Evolutionary conservation across 2,888 invertebrate species (phyloP), one percentile per base, ranked within the genome.

Genomic region (Eupithecia pulchellata): DNA sequence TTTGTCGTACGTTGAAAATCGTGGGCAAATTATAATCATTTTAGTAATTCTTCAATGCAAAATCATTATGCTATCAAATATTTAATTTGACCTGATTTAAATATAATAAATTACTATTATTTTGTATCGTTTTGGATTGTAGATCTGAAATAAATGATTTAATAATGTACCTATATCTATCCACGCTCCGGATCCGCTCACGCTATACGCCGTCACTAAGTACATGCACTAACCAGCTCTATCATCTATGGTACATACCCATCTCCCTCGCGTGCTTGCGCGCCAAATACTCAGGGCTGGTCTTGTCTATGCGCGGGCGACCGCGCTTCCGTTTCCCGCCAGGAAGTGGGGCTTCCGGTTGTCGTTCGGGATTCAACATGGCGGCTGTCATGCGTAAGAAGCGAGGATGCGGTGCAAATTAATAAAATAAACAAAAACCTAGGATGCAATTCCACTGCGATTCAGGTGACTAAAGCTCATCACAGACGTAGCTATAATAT

Each of bases 221-320:
- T 4, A 8, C 52, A 52, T 52, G 52, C 52, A 52, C 47, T 47
- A 47, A 47, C 20, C 47, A 9, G 2, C 30, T 60, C 58, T 58
- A 58, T 32, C 9, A 30, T 57, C 57, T 57, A 57, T 57, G 57
- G n/a, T 64, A 80, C 84, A 81, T 69, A 92, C 93, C 92, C 20
- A 90, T 75, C 67, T 93, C 92, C 64, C 91, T 83, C 0, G 89
- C 89, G 25, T 88, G 79, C 72, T 92, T 92, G 77, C 92, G 82
- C 61, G 91, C 92, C 69, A 93, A 68, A 75, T 93, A 93, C 64
- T 93, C 92, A 0, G 92, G 91, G 72, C 91, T 91, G 1, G 92
- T 92, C 77, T 92, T 92, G 83, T 93, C 93, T 32, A 93, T 89
- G 14, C 92, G 79, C 29, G 92, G 93, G 6, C 93, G 80, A 0